These are phyloP conservation scores for Oasisia sp. DNA, from an alignment of 2,888 invertebrate species.

Conservation along the genomic window DNA sequence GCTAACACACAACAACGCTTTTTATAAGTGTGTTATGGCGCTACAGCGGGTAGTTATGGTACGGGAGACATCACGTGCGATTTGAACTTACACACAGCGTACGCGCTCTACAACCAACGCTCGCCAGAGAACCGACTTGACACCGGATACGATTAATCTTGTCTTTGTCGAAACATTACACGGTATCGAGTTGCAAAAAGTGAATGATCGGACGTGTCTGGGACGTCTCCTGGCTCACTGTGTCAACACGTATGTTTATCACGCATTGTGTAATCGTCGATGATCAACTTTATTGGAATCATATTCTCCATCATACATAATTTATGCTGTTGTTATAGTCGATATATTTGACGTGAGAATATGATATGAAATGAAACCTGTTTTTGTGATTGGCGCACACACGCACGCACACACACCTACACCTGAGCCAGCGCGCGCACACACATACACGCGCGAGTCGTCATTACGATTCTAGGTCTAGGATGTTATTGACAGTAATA, in stretches of 20 bases:
- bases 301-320: not conserved
- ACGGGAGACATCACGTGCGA: not conserved
- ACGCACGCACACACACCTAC: not conserved
- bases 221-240: not conserved
- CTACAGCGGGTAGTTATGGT: not conserved
- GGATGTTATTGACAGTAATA: not conserved
- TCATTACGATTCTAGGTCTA: not conserved
- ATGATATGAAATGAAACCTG: not conserved
- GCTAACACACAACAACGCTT: not conserved
- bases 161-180: not conserved
- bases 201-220: not conserved
- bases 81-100: too few relatives aligned
- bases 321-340: not conserved
- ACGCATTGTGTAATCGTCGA: not conserved
- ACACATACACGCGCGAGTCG: not conserved
- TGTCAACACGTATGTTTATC: constrained; percentile 17
- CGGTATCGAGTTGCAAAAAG: not conserved
- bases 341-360: not conserved
- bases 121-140: not conserved
- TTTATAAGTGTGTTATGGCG: not conserved
- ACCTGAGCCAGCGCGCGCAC: not conserved
- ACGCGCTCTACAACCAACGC: not conserved
- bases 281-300: not conserved
- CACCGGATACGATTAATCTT: constrained; percentile 2
- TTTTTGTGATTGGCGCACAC: not conserved